Evolutionary conservation across 2,113 vertebrate genomes (phyloP).

Genomic region (Planiliza haematocheilus): DNA sequence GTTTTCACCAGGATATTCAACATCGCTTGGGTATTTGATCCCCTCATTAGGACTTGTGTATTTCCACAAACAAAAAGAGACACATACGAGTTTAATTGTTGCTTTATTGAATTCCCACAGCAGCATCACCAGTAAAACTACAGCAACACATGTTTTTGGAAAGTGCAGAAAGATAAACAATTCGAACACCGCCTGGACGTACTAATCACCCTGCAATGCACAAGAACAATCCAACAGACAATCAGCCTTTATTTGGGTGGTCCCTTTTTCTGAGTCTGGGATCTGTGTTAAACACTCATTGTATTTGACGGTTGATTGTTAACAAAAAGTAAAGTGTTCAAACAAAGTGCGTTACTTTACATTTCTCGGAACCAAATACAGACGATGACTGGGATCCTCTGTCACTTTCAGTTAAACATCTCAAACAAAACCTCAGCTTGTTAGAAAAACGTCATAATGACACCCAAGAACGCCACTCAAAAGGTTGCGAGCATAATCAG

Average conservation of each 20-base stretch:
- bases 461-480: conserved; percentile 1
- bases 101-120: conserved; percentile 67
- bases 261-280: not conserved
- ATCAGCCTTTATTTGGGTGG: conserved; percentile 17
- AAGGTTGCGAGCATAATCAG: not conserved
- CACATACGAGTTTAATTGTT: conserved; percentile 6
- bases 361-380: not conserved
- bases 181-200: conserved; percentile 44
- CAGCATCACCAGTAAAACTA: conserved; percentile 56
- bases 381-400: not conserved
- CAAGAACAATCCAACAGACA: conserved; percentile 42
- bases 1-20: too few species aligned
- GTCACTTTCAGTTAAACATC: conserved; percentile 10
- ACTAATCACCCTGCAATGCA: conserved; percentile 30
- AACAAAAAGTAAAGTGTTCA: conserved; percentile 5
- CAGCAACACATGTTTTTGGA: conserved; percentile 52
- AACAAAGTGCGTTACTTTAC: conserved; percentile 16
- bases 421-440: conserved; percentile 21
- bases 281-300: too few species aligned
- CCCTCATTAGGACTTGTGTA: too few species aligned
- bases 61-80: not conserved
- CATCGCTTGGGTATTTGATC: too few species aligned
- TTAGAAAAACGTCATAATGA: conserved; percentile 3
- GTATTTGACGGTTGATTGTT: not conserved
- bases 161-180: conserved; percentile 69